These are phyloP conservation scores for Monodelphis domestica DNA, from an alignment of 2,797 vertebrate genomes.

Conservation along the genomic window DNA sequence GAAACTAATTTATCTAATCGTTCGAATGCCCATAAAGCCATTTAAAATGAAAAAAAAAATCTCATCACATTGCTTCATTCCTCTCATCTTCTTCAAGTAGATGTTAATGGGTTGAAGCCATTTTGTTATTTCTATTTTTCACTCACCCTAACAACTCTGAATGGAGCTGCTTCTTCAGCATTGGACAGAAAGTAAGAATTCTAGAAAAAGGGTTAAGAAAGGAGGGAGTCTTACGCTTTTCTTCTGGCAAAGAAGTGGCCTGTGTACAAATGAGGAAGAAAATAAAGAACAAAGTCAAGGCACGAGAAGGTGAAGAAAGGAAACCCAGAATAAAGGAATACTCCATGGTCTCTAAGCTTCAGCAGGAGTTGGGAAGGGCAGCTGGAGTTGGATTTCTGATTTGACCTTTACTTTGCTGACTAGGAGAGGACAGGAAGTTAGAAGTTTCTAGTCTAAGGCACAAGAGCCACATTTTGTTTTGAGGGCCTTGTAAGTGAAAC, in stretches of 20 bases:
- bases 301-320: conserved; percentile 51
- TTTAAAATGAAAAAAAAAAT: conserved; percentile 47
- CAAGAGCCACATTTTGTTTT: not conserved
- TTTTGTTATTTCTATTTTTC: conserved; percentile 58
- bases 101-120: conserved; percentile 61
- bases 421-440: not conserved
- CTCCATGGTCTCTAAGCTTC: conserved; percentile 31
- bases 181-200: conserved; percentile 60
- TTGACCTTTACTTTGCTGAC: conserved; percentile 59
- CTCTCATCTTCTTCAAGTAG: conserved; percentile 54
- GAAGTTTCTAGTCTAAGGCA: not conserved
- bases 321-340: conserved; percentile 43
- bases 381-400: conserved; percentile 32
- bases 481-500: conserved; percentile 2
- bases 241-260: conserved; percentile 62
- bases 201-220: conserved; percentile 52
- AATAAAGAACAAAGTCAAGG: conserved; percentile 48
- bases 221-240: conserved; percentile 55
- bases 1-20: conserved; percentile 68
- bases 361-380: conserved; percentile 31
- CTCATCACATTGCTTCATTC: conserved; percentile 65
- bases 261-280: conserved; percentile 41
- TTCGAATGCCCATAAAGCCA: conserved; percentile 57
- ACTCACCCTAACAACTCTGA: conserved; percentile 64
- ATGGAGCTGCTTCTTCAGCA: conserved; percentile 49